A percentile compares a stretch with the other conserved stretches of the same genome.
phyloP scores from a whole-genome alignment of 2,113 vertebrate genomes.

The Gymnobelideus leadbeateri region DNA sequence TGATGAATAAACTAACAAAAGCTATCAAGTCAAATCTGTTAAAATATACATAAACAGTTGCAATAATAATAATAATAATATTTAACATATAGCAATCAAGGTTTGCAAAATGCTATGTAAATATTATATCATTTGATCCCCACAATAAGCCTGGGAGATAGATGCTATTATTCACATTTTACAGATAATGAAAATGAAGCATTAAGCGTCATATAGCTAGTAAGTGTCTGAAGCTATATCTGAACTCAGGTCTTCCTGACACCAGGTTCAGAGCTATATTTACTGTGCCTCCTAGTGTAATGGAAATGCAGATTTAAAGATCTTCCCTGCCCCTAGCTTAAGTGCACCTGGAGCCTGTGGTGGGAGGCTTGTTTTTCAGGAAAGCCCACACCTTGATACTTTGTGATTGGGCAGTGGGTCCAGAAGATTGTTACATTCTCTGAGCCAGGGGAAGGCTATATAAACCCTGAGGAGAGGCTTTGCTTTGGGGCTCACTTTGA shows the following conservation, averaged over 20 bases:
- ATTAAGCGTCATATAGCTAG: neutral
- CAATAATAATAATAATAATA: neutral
- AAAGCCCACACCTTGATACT: no score
- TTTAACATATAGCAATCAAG: neutral
- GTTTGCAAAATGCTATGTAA: neutral
- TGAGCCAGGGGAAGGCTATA: no score
- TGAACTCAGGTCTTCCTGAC: neutral
- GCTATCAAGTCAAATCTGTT: neutral
- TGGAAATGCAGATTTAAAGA: no score
- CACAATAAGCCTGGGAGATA: neutral
- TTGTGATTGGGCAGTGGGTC: no score
- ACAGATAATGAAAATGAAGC: neutral
- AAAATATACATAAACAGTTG: neutral
- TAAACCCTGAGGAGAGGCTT: no score
- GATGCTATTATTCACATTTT: neutral
- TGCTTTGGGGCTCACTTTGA: no score
- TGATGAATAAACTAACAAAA: neutral
- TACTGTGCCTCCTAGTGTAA: no score
- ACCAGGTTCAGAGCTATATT: neutral
- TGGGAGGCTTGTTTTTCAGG: no score
- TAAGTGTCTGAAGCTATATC: neutral
- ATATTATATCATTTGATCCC: neutral
- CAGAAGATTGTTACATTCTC: no score
- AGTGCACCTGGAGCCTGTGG: no score
- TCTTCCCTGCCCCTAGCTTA: no score